Evolutionary conservation across 2,113 vertebrate species (phyloP), one percentile per base, ranked within the genome.

Genomic region (Heterocephalus glaber): DNA sequence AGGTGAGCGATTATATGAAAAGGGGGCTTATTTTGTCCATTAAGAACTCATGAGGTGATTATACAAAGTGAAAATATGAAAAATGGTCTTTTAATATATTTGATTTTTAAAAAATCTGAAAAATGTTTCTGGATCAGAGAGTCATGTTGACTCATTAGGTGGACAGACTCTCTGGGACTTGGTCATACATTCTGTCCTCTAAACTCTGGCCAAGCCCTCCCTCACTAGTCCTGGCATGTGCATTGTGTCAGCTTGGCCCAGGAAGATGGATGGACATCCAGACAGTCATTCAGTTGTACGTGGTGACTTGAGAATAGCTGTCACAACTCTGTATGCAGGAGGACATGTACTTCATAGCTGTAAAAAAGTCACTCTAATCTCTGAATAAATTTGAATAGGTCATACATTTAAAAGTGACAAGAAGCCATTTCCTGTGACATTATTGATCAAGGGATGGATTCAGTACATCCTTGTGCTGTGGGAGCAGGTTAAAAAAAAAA

Each of bases 301-400:
- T 85, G 63, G 86, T 90, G 80, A 65, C 24, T 35, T 86, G 63
- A 58, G 70, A 92, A 20, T 68, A 92, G 80, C 58, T 79, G 28
- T 63, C 52, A 79, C 26, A 56, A 28, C 0, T 94, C 38, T 89
- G 5, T 66, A 3, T 61, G 16, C 1, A 87, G 47, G 77, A 7
- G 54, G 28, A 95, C 85, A 41, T 54, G 2, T 26, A n/a, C 24
- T 90, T 49, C 41, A 4, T 68, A 0, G 3, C 30, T 63, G 92
- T 2, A 28, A 54, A 58, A 84, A 35, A 30, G 2, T 86, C 7
- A 58, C n/a, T 82, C 35, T 17, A 65, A 30, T 89, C 63, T 58
- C 58, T 56, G 49, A 96, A 96, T 60, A 98, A 91, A 90, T 70
- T 95, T 94, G 89, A 60, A 70, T 74, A 86, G 35, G 28, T 72